These are phyloP conservation scores for Neelides sp. DNA, from an alignment of 1,140 invertebrate species.

Conservation along the genomic window DNA sequence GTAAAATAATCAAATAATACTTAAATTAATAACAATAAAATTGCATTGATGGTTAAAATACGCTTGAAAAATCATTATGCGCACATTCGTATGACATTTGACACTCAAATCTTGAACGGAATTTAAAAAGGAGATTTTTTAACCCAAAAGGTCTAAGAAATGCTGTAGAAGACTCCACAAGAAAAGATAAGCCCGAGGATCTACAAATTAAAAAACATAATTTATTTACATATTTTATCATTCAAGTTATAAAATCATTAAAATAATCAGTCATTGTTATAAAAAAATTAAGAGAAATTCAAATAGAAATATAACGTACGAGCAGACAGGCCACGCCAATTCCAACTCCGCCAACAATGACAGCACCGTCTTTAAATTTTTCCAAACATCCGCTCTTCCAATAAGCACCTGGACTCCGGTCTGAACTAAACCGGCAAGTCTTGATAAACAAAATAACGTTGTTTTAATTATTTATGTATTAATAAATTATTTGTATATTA, in stretches of 20 bases:
- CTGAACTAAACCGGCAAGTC: conserved; percentile 43
- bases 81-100: no score
- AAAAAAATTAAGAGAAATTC: background rate
- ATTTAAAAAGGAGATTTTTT: no score
- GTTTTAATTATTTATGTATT: conserved; percentile 7
- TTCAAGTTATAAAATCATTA: background rate
- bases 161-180: conserved; percentile 34
- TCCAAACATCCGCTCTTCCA: conserved; percentile 57
- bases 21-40: no score
- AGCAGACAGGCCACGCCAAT: conserved; percentile 67
- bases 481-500: conserved; percentile 4
- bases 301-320: conserved; percentile 40
- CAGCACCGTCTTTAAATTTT: conserved; percentile 62
- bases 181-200: conserved; percentile 34
- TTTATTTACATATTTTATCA: background rate
- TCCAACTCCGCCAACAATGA: conserved; percentile 63
- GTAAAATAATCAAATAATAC: no score
- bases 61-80: no score
- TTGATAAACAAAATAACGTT: no score
- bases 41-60: no score
- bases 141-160: no score
- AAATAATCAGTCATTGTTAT: no score
- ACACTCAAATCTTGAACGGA: no score
- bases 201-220: conserved; percentile 24
- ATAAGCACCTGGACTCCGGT: conserved; percentile 47